phyloP scores from a whole-genome alignment of 2,797 vertebrate species.

The Alca torda region DNA sequence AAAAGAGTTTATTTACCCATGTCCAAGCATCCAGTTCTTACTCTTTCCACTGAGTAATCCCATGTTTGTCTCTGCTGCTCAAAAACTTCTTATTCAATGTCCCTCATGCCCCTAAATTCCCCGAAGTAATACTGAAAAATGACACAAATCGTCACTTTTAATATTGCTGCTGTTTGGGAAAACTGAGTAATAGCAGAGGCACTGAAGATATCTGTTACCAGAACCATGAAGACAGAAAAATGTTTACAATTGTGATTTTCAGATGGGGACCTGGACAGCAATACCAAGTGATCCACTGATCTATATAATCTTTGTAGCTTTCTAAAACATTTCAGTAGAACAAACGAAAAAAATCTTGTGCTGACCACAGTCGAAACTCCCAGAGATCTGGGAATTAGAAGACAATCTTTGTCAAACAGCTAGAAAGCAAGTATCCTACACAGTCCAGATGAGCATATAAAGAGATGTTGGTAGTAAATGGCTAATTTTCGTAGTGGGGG shows the following conservation, averaged over 20 bases:
- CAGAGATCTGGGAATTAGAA: neutral
- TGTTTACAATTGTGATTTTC: neutral
- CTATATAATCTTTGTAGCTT: neutral
- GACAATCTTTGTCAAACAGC: neutral
- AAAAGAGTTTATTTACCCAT: neutral
- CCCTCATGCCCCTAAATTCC: neutral
- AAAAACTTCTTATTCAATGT: neutral
- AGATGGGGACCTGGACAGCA: neutral
- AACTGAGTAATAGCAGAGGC: neutral
- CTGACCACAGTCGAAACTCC: neutral
- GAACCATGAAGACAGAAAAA: neutral
- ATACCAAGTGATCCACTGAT: neutral
- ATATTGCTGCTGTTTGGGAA: neutral
- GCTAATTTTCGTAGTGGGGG: neutral
- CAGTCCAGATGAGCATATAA: neutral
- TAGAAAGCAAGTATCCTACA: neutral
- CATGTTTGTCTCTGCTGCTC: neutral
- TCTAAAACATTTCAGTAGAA: neutral
- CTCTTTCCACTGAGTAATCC: conserved; percentile 28
- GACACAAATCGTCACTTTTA: neutral
- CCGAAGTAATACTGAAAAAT: neutral
- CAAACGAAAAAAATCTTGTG: neutral
- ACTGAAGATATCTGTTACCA: neutral
- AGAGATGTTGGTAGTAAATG: neutral
- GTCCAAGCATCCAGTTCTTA: neutral